A percentile compares a stretch with the other conserved stretches of the same genome.
These are phyloP conservation scores for Salvelinus namaycush DNA, from an alignment of 2,113 vertebrate genomes.

Conservation along the genomic window DNA sequence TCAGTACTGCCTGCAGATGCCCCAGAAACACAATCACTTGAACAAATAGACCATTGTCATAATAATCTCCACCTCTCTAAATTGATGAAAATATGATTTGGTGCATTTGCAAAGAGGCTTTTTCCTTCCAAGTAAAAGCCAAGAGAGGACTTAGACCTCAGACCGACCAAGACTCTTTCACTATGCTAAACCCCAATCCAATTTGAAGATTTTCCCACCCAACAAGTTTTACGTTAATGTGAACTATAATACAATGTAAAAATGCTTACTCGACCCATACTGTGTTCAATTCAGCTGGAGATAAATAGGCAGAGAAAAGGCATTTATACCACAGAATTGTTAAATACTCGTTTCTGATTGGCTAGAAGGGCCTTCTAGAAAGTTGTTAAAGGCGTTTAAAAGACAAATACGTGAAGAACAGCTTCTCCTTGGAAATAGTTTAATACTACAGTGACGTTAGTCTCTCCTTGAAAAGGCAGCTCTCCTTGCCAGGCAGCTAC, in stretches of 20 bases:
- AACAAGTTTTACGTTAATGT: too few species aligned
- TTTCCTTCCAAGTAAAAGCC: slow-evolving; percentile 5
- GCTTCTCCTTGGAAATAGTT: slow-evolving; percentile 7
- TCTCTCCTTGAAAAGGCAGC: slow-evolving; percentile 58
- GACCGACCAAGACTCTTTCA: not conserved
- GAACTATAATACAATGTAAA: too few species aligned
- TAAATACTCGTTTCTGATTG: too few species aligned
- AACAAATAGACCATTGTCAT: slow-evolving; percentile 71
- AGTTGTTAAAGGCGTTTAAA: slow-evolving; percentile 6
- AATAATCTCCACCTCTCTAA: slow-evolving; percentile 70
- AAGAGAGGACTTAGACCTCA: not conserved
- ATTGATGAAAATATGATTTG: slow-evolving; percentile 66
- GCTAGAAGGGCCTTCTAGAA: too few species aligned
- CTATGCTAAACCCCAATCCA: not conserved
- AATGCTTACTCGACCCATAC: slow-evolving; percentile 24
- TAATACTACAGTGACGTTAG: slow-evolving; percentile 26
- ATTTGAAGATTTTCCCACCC: too few species aligned
- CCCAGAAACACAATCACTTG: slow-evolving; percentile 76
- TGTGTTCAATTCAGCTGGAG: slow-evolving; percentile 32
- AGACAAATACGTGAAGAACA: slow-evolving; percentile 1
- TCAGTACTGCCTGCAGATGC: slow-evolving; percentile 66
- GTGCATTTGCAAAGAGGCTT: slow-evolving; percentile 41
- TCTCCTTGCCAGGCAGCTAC: slow-evolving; percentile 43
- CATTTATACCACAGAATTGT: too few species aligned
- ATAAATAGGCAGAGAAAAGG: slow-evolving; percentile 42